Percentiles rank a stretch among this genome's conserved stretches.
Evolutionary conservation across 2,797 vertebrate species (phyloP).

Genomic region (Graptemys geographica): DNA sequence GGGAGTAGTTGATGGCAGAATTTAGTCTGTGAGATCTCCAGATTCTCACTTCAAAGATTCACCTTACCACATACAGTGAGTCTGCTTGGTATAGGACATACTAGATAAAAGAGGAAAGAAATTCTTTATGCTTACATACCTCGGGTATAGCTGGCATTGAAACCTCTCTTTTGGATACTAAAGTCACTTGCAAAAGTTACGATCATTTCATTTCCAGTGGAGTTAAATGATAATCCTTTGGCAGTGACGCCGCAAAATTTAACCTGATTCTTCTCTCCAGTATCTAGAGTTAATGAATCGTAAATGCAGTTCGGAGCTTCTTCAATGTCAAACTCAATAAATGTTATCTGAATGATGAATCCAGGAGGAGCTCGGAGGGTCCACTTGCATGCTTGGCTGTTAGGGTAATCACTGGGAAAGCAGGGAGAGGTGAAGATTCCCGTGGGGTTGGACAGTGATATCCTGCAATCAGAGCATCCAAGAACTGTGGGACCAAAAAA

Average conservation of each 20-base stretch:
- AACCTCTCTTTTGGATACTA: slow-evolving; percentile 96
- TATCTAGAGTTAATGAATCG: slow-evolving; percentile 88
- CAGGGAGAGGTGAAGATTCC: slow-evolving; percentile 93
- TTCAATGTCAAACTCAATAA: slow-evolving; percentile 96
- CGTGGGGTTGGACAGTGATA: slow-evolving; percentile 82
- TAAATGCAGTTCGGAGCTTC: slow-evolving; percentile 95
- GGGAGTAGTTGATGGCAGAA: background rate
- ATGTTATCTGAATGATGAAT: slow-evolving; percentile 93
- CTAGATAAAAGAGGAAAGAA: slow-evolving; percentile 45
- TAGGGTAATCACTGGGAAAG: slow-evolving; percentile 91
- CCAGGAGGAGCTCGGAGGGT: slow-evolving; percentile 90
- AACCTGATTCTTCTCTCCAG: slow-evolving; percentile 83
- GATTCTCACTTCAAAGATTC: background rate
- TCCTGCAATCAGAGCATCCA: slow-evolving; percentile 89
- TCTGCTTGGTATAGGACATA: slow-evolving; percentile 14
- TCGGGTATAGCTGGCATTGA: slow-evolving; percentile 92
- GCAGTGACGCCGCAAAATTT: slow-evolving; percentile 94
- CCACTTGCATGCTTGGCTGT: slow-evolving; percentile 90
- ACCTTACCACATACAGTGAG: background rate
- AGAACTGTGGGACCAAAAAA: slow-evolving; percentile 80
- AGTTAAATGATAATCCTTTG: slow-evolving; percentile 93
- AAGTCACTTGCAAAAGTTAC: slow-evolving; percentile 94
- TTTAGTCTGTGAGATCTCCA: background rate
- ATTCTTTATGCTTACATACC: slow-evolving; percentile 86
- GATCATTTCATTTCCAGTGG: slow-evolving; percentile 91